Evolutionary conservation across 1,140 invertebrate species (phyloP).

Genomic region (Antheraea pernyi): DNA sequence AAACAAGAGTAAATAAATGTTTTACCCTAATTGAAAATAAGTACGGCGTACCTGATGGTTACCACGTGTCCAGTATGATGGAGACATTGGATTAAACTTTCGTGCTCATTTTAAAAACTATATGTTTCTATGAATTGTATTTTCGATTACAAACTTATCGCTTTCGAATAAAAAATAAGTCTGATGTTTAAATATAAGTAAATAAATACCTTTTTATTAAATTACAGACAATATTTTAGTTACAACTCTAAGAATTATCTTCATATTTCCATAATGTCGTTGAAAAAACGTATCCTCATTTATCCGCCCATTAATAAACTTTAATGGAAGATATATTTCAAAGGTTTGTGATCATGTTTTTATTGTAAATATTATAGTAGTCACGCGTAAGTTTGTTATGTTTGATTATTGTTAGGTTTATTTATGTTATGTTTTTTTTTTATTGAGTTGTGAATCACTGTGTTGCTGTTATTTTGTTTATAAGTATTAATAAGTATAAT

Average conservation of each 20-base stretch:
- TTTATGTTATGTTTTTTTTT: slow-evolving; percentile 7
- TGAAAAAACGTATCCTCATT: slow-evolving; percentile 4
- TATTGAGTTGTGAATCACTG: not conserved
- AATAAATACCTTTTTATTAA: not conserved
- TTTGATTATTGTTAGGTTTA: slow-evolving; percentile 7
- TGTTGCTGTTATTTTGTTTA: slow-evolving; percentile 1
- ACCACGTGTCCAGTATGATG: not conserved
- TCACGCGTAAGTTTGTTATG: not conserved
- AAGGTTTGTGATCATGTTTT: not conserved
- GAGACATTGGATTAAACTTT: not conserved
- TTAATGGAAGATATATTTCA: not conserved
- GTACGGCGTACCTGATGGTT: not conserved
- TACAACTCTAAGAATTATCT: not conserved
- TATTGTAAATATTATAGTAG: slow-evolving; percentile 10
- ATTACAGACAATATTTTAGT: not conserved
- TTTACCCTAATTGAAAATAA: not conserved
- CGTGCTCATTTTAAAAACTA: not conserved
- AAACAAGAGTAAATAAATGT: not conserved
- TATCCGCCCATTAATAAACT: slow-evolving; percentile 7
- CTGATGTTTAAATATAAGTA: not conserved
- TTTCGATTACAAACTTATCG: not conserved
- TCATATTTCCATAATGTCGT: not conserved
- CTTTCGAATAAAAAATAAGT: not conserved
- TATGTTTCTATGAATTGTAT: not conserved
- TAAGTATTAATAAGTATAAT: not conserved